Conservation (phyloP, 2,888 invertebrate species). For the Dolichomitus sp. region DNA sequence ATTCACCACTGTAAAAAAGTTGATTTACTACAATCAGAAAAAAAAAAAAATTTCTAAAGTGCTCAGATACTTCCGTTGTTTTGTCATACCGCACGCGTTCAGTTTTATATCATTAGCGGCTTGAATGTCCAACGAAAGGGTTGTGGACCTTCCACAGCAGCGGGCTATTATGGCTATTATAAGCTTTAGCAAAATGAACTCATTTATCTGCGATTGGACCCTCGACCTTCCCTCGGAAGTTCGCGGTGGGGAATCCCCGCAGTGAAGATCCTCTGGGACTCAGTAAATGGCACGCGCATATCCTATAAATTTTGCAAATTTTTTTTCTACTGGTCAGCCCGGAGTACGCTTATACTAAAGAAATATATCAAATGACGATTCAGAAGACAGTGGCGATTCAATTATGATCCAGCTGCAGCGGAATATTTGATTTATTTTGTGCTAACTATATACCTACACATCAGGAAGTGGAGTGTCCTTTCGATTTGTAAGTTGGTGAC, state of each 20-base stretch:
- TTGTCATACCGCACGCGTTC: slow-evolving; percentile 32
- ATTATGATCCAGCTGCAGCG: slow-evolving; percentile 19
- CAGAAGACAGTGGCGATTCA: not conserved
- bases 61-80: slow-evolving; percentile 24
- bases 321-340: slow-evolving; percentile 61
- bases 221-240: slow-evolving; percentile 45
- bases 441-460: not conserved
- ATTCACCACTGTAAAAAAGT: not conserved
- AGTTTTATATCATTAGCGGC: slow-evolving; percentile 21
- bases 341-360: not conserved
- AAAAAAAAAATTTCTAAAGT: slow-evolving; percentile 2
- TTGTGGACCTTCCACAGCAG: slow-evolving; percentile 33
- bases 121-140: slow-evolving; percentile 49
- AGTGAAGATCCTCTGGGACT: slow-evolving; percentile 78
- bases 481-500: slow-evolving; percentile 49
- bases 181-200: slow-evolving; percentile 58
- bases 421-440: not conserved
- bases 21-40: not conserved
- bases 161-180: slow-evolving; percentile 43
- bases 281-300: slow-evolving; percentile 77
- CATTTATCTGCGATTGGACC: slow-evolving; percentile 36
- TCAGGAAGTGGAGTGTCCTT: slow-evolving; percentile 14
- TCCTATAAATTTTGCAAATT: slow-evolving; percentile 79
- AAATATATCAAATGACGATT: slow-evolving; percentile 2
- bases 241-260: slow-evolving; percentile 72